phyloP scores from a whole-genome alignment of 2,113 vertebrate species.

The Eudyptes chrysolophus region DNA sequence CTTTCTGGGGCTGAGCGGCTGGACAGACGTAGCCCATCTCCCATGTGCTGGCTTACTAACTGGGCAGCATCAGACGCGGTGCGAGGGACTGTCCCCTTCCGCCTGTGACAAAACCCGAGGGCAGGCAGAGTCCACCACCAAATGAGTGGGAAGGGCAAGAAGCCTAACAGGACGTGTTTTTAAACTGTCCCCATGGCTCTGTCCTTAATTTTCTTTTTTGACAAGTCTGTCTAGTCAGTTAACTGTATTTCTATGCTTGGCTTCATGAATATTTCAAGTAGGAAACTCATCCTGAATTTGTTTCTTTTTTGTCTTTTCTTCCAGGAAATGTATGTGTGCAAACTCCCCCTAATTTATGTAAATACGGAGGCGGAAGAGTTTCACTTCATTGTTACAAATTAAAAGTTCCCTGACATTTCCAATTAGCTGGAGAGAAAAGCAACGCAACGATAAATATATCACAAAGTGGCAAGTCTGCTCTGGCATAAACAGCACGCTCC shows the following conservation, averaged over 20 bases:
- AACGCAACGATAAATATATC: neutral
- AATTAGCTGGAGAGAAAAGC: conserved; percentile 34
- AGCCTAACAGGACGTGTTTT: neutral
- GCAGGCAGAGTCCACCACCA: neutral
- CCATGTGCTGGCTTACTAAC: neutral
- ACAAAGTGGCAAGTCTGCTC: neutral
- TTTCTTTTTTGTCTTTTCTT: conserved; percentile 22
- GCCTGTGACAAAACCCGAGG: neutral
- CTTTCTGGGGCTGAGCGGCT: neutral
- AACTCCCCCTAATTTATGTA: conserved; percentile 50
- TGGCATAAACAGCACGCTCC: neutral
- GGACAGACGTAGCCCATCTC: neutral
- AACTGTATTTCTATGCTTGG: neutral
- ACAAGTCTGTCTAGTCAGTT: neutral
- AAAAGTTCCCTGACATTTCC: conserved; percentile 50
- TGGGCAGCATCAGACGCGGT: fast-evolving
- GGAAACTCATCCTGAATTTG: conserved; percentile 28
- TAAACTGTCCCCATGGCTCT: neutral
- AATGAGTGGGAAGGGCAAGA: neutral
- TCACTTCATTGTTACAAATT: conserved; percentile 41
- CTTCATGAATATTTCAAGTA: conserved; percentile 51
- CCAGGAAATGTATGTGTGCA: conserved; percentile 36
- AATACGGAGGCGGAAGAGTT: neutral
- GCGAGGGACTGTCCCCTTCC: neutral
- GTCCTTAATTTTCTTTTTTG: neutral